phyloP scores from a whole-genome alignment of 1,140 invertebrate species.

The Aphis gossypii region DNA sequence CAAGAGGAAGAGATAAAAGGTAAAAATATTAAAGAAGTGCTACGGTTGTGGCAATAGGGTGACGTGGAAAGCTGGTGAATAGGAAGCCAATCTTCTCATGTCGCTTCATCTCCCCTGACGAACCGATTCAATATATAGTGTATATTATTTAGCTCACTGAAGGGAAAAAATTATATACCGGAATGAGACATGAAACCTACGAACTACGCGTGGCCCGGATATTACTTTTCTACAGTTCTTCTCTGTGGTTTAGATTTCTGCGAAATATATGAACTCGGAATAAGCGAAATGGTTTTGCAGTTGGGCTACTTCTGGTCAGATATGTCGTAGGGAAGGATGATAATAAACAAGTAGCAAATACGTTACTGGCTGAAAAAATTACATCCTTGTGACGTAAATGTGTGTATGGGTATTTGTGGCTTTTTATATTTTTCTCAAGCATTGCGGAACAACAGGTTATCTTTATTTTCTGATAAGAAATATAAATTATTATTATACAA shows the following conservation, averaged over 20 bases:
- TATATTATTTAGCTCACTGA: conserved; percentile 45
- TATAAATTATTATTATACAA: neutral
- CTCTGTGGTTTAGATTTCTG: conserved; percentile 37
- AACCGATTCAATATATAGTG: conserved; percentile 36
- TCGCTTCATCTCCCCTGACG: neutral
- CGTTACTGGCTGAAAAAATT: neutral
- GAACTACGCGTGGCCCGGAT: conserved; percentile 8
- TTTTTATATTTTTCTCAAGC: neutral
- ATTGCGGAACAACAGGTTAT: neutral
- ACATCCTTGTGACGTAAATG: neutral
- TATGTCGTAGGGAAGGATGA: too few relatives aligned
- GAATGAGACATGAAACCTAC: conserved; percentile 40
- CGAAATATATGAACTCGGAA: neutral
- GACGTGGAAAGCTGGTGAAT: neutral
- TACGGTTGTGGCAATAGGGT: too few relatives aligned
- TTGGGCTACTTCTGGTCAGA: neutral
- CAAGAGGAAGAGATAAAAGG: conserved; percentile 18
- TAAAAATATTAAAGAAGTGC: conserved; percentile 32
- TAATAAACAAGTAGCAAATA: neutral
- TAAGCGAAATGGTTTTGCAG: neutral
- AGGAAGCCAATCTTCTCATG: conserved; percentile 37
- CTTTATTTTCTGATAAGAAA: neutral
- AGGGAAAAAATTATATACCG: conserved; percentile 48
- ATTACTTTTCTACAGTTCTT: conserved; percentile 47
- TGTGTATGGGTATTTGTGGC: neutral